Evolutionary conservation across 2,797 vertebrate genomes (phyloP).

Genomic region (Lemur catta): DNA sequence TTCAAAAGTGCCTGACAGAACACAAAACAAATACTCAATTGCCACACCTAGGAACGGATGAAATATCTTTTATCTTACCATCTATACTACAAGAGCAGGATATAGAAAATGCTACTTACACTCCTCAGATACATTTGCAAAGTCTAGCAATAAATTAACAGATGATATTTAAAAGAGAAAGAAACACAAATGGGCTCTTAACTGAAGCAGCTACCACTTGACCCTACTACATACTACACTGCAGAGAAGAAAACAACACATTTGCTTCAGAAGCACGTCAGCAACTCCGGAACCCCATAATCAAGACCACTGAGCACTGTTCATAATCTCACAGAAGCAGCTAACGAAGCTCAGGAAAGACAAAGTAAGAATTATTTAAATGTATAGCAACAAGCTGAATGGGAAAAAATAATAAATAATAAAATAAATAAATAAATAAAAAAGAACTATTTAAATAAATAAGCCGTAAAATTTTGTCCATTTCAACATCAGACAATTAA

Average conservation of each 20-base stretch:
- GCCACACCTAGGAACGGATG: neutral
- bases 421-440: no score
- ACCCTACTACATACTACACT: neutral
- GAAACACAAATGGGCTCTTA: neutral
- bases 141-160: neutral
- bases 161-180: neutral
- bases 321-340: slow-evolving; percentile 57
- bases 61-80: neutral
- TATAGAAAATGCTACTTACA: neutral
- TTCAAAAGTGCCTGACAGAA: neutral
- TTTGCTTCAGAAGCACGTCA: slow-evolving; percentile 34
- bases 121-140: neutral
- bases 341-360: slow-evolving; percentile 55
- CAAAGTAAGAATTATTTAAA: slow-evolving; percentile 62
- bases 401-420: no score
- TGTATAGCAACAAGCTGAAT: neutral
- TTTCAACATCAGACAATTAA: slow-evolving; percentile 19
- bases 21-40: neutral
- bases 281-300: neutral
- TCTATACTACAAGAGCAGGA: neutral
- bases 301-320: slow-evolving; percentile 63
- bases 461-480: neutral
- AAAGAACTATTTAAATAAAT: slow-evolving; percentile 55
- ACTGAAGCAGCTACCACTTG: neutral
- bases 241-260: neutral